Percentiles rank a stretch among this genome's conserved stretches.
These are phyloP conservation scores for Neomorphus geoffroyi DNA, from an alignment of 2,797 vertebrate species.

Conservation along the genomic window DNA sequence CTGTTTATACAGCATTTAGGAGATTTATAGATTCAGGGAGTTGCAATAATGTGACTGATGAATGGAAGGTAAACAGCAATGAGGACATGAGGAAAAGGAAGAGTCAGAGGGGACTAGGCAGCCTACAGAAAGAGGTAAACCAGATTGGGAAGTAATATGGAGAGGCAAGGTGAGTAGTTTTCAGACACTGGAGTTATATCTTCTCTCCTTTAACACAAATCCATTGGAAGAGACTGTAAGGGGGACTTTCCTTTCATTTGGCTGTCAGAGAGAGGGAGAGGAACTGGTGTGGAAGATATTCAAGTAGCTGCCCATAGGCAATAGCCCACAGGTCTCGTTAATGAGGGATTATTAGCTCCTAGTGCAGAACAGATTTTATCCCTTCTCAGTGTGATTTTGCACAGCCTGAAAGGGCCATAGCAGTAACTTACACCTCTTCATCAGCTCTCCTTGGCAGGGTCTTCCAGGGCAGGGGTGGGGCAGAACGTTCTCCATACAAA, in stretches of 20 bases:
- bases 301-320: background rate
- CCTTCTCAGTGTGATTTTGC: background rate
- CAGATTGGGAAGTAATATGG: background rate
- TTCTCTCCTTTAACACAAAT: background rate
- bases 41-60: background rate
- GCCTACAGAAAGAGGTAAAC: background rate
- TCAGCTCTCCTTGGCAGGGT: background rate
- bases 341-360: background rate
- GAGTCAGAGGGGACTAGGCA: background rate
- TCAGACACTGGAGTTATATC: background rate
- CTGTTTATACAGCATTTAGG: background rate
- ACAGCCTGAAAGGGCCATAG: background rate
- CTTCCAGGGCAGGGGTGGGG: fast-evolving
- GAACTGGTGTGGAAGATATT: background rate
- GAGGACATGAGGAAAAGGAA: background rate
- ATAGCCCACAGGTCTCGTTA: background rate
- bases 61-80: background rate
- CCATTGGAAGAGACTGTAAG: fast-evolving
- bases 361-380: background rate
- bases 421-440: background rate
- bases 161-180: background rate
- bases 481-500: fast-evolving
- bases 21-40: background rate
- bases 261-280: background rate
- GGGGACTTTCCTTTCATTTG: background rate